A percentile compares a stretch with the other conserved stretches of the same genome.
Evolutionary conservation across 1,140 invertebrate genomes (phyloP).

Genomic region (Ostrea edulis): DNA sequence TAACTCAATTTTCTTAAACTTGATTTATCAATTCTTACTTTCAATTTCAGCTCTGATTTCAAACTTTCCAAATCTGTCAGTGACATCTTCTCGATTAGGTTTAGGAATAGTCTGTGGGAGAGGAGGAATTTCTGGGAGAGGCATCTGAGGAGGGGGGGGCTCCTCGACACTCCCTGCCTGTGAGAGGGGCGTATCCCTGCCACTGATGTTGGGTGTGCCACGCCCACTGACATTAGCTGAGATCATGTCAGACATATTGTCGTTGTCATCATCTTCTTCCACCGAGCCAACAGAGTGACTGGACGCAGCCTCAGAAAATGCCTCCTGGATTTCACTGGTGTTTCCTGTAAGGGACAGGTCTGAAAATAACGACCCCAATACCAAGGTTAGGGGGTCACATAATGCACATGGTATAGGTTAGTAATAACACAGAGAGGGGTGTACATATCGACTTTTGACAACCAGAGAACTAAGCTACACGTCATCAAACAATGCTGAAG

Average conservation of each 20-base stretch:
- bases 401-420: not conserved
- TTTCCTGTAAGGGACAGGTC: slow-evolving; percentile 83
- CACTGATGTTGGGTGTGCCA: slow-evolving; percentile 90
- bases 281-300: slow-evolving; percentile 95
- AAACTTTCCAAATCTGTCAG: slow-evolving; percentile 99
- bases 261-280: slow-evolving; percentile 89
- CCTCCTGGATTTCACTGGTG: slow-evolving; percentile 95
- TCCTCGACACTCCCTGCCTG: slow-evolving; percentile 74
- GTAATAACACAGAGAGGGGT: not conserved
- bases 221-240: slow-evolving; percentile 93
- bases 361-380: slow-evolving; percentile 41
- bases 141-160: slow-evolving; percentile 79
- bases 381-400: not conserved
- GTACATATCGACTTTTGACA: not conserved
- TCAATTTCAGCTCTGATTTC: slow-evolving; percentile 76
- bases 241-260: slow-evolving; percentile 94
- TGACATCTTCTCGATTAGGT: slow-evolving; percentile 87
- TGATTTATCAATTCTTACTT: slow-evolving; percentile 19
- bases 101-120: slow-evolving; percentile 85
- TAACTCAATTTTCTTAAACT: not conserved
- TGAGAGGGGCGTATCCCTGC: slow-evolving; percentile 95
- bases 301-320: slow-evolving; percentile 95
- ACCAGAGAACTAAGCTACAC: not conserved
- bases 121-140: slow-evolving; percentile 80
- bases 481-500: not conserved